Evolutionary conservation across 2,797 vertebrate genomes (phyloP), one percentile per base, ranked within the genome.

Genomic region (Pangasius sanitwongsei): DNA sequence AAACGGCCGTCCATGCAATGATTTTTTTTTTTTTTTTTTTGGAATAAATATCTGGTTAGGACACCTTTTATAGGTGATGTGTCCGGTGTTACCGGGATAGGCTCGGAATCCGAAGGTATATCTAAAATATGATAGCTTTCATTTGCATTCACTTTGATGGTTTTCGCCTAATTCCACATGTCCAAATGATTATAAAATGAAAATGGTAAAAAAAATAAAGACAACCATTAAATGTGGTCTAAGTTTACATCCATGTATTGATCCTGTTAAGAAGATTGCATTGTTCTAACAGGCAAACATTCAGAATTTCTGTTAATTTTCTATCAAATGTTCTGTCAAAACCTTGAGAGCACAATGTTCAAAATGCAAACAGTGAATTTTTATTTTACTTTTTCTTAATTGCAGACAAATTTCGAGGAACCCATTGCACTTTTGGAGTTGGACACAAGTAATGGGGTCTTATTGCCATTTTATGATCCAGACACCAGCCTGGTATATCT

Each of bases 391-490:
- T 57, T 11, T 83, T 55, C 12, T 85, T 57, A 23, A 25, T 37
- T 86, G 3, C 37, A 99, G 98, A 98, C 97, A 69, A 97, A 98
- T 94, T 98, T 99, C 12, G 98, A 99, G 92, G 98, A 99, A 91
- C 98, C 98, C 15, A 97, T 99, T 20, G 97, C 98, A 25, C 94
- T 99, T 92, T 95, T 99, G 96, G 98, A 99, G 94, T 95, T 99
- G 97, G 98, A 99, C 96, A 99, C 98, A 0, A 99, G 98, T 94
- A 99, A 99, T 0, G 98, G 98, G 12, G 98, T 99, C 69, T 95
- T 99, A 88, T 95, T 99, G 89, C 98, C 98, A 0, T 99, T 98
- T 94, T 99, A 99, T 0, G 98, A 99, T 31, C 91, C 97, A 0
- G 98, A 99, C 84, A 97, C 98, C 93, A 98, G 96, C 95, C 97